A percentile compares a stretch with the other conserved stretches of the same genome.
Evolutionary conservation across 2,797 vertebrate genomes (phyloP).

Genomic region (Hydrocynus forskahlii): DNA sequence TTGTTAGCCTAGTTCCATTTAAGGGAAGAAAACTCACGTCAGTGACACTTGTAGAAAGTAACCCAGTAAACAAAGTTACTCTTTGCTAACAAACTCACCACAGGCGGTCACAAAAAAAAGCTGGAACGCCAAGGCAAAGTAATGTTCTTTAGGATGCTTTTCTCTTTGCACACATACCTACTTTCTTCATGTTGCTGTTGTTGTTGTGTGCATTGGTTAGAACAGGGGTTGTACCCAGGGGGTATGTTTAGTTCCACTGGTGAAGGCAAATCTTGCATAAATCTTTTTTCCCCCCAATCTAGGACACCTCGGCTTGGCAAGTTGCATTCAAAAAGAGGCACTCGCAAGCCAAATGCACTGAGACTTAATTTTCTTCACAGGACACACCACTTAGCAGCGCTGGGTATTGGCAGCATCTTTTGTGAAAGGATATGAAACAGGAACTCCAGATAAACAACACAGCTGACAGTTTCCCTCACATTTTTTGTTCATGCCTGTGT

Average conservation of each 20-base stretch:
- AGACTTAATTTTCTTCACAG: conserved; percentile 19
- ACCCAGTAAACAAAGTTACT: conserved; percentile 11
- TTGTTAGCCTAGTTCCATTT: conserved; percentile 14
- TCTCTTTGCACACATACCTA: neutral
- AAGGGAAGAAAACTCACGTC: neutral
- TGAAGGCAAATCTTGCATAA: conserved; percentile 65
- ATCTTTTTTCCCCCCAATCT: conserved; percentile 68
- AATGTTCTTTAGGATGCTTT: conserved; percentile 18
- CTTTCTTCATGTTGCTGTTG: conserved; percentile 55
- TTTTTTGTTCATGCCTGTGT: neutral
- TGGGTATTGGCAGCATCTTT: neutral
- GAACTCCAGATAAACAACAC: neutral
- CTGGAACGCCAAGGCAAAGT: conserved; percentile 34
- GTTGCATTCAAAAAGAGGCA: conserved; percentile 42
- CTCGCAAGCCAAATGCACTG: neutral
- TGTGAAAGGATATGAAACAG: neutral
- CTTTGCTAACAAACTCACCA: conserved; percentile 14
- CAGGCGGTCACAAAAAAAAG: conserved; percentile 7
- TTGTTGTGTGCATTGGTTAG: conserved; percentile 64
- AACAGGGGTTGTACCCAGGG: conserved; percentile 71
- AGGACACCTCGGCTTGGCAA: conserved; percentile 68
- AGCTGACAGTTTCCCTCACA: neutral
- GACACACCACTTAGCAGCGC: neutral
- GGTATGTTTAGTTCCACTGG: conserved; percentile 69
- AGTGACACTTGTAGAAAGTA: neutral